Evolutionary conservation across 2,113 vertebrate species (phyloP).

Genomic region (Lonchura striata): DNA sequence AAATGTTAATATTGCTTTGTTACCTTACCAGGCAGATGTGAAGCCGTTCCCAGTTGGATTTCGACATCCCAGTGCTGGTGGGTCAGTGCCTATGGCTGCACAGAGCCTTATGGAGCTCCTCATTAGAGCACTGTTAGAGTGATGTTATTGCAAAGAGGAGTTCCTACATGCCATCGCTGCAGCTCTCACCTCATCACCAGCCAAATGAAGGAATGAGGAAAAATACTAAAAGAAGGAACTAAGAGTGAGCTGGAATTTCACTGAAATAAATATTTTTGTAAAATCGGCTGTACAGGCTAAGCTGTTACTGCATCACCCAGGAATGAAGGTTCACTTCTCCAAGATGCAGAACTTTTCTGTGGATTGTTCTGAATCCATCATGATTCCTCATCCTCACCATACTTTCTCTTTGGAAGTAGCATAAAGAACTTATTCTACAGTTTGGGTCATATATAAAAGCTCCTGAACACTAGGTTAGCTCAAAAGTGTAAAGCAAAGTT

Average conservation of each 20-base stretch:
- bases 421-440: neutral
- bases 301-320: constrained; percentile 6
- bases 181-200: constrained; percentile 21
- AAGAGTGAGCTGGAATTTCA: constrained; percentile 36
- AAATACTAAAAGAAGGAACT: neutral
- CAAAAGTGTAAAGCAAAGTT: neutral
- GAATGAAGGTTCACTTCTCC: constrained; percentile 14
- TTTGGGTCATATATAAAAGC: neutral
- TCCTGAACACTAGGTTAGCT: neutral
- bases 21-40: constrained; percentile 15
- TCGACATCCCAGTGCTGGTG: neutral
- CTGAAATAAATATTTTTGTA: constrained; percentile 40
- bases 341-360: neutral
- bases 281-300: constrained; percentile 1
- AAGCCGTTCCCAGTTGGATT: neutral
- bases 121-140: neutral
- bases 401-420: neutral
- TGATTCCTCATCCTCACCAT: neutral
- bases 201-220: neutral
- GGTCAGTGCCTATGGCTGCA: neutral
- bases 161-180: neutral
- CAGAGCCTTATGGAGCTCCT: neutral
- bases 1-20: constrained; percentile 48
- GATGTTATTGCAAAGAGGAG: neutral
- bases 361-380: neutral